Evolutionary conservation across 1,140 invertebrate species (phyloP), one percentile per base, ranked within the genome.

Genomic region (Paramacrobiotus metropolitanus): DNA sequence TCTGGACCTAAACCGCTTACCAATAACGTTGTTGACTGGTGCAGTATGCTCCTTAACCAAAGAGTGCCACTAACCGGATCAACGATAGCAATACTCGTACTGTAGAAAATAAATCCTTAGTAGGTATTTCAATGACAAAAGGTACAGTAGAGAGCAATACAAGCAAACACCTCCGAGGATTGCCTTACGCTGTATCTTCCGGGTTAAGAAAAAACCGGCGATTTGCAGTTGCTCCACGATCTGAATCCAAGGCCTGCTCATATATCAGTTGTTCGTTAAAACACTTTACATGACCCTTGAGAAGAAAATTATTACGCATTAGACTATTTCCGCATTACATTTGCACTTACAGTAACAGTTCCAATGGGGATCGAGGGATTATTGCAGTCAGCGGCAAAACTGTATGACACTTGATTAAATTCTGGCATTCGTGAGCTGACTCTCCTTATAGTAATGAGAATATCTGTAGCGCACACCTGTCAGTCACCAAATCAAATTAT

Each of bases 131-230:
- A n/a, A n/a, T n/a, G n/a, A n/a, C n/a, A n/a, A n/a, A n/a, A n/a
- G n/a, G n/a, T n/a, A n/a, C n/a, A n/a, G n/a, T n/a, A n/a, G n/a
- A n/a, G n/a, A n/a, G n/a, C n/a, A n/a, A n/a, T n/a, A n/a, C n/a
- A n/a, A n/a, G n/a, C n/a, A n/a, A n/a, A n/a, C n/a, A n/a, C n/a
- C n/a, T n/a, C n/a, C n/a, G n/a, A n/a, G n/a, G n/a, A n/a, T n/a
- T n/a, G n/a, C n/a, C 48, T 55, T 28, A 55, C 48, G 48, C 15
- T 20, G 48, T 55, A 55, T 55, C 24, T 55, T 55, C 48, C 4
- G 48, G 48, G 4, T 15, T 24, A 9, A 55, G 15, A 28, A 55
- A 55, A 28, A 55, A 55, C 28, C 48, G 15, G 9, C 48, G 15
- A 20, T 20, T 55, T 9, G 15, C 28, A 24, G 15, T 55, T 24